Evolutionary conservation across 2,113 vertebrate genomes (phyloP).

Genomic region (Mobula birostris): DNA sequence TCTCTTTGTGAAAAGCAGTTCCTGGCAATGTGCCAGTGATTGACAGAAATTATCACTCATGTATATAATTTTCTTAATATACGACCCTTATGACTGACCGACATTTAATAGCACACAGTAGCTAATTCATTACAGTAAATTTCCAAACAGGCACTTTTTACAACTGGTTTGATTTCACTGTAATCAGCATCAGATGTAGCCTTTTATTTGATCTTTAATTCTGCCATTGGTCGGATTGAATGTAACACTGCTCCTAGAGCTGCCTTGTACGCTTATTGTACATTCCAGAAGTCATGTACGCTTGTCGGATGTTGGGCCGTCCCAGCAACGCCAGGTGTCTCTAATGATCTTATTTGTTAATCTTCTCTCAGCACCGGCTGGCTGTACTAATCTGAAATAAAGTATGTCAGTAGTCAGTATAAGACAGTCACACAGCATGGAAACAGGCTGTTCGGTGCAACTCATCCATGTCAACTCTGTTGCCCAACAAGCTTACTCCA

Average conservation of each 20-base stretch:
- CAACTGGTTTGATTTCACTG: background rate
- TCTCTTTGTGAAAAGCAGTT: background rate
- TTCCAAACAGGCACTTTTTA: background rate
- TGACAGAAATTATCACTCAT: background rate
- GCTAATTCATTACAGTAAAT: background rate
- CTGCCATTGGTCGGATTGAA: background rate
- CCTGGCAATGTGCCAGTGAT: background rate
- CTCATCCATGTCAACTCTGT: too few species aligned
- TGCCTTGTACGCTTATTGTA: background rate
- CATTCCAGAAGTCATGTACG: too few species aligned
- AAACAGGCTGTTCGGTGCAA: too few species aligned
- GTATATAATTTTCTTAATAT: background rate
- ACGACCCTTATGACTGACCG: background rate
- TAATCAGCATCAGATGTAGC: background rate
- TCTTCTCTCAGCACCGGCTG: background rate
- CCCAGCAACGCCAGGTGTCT: background rate
- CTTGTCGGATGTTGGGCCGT: too few species aligned
- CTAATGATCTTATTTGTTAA: background rate
- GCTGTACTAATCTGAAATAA: background rate
- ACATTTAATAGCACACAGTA: background rate
- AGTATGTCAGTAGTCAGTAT: background rate
- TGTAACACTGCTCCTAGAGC: background rate
- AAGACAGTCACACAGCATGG: too few species aligned
- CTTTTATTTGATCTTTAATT: background rate
- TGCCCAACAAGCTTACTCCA: too few species aligned